Percentiles rank a stretch among this genome's conserved stretches.
Evolutionary conservation across 2,888 invertebrate species (phyloP).

Genomic region (Drosophila greeni): DNA sequence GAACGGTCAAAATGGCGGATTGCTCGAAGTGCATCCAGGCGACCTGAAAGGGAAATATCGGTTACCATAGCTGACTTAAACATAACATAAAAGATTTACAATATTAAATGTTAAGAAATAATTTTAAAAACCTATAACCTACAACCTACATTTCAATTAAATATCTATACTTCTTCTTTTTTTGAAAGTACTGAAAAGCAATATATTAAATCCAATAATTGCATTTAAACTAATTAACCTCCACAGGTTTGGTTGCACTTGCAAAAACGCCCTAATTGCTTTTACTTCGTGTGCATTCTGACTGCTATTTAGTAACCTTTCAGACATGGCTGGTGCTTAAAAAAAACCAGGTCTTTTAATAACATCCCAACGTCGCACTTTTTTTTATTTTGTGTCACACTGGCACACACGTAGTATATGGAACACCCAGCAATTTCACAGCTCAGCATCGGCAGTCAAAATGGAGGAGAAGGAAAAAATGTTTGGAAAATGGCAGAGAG

Average conservation of each 20-base stretch:
- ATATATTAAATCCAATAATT: not conserved
- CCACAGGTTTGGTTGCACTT: not conserved
- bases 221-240: not conserved
- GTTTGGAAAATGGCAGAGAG: conserved; percentile 43
- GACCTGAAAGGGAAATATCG: conserved; percentile 82
- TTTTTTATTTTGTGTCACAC: conserved; percentile 25
- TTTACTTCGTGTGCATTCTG: not conserved
- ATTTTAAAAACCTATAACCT: too few relatives aligned
- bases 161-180: too few relatives aligned
- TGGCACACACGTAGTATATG: conserved; percentile 38
- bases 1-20: conserved; percentile 94
- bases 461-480: conserved; percentile 8
- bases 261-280: conserved; percentile 3
- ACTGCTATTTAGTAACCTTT: conserved; percentile 13
- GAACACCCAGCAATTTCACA: conserved; percentile 64
- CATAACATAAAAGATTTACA: too few relatives aligned
- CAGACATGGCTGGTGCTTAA: not conserved
- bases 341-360: conserved; percentile 23
- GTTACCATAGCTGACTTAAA: too few relatives aligned
- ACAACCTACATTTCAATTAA: too few relatives aligned
- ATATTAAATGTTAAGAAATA: too few relatives aligned
- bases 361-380: conserved; percentile 16
- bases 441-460: conserved; percentile 57
- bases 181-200: not conserved
- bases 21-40: conserved; percentile 98